phyloP scores from a whole-genome alignment of 2,888 invertebrate genomes.

The Mesorhabditis sp. region DNA sequence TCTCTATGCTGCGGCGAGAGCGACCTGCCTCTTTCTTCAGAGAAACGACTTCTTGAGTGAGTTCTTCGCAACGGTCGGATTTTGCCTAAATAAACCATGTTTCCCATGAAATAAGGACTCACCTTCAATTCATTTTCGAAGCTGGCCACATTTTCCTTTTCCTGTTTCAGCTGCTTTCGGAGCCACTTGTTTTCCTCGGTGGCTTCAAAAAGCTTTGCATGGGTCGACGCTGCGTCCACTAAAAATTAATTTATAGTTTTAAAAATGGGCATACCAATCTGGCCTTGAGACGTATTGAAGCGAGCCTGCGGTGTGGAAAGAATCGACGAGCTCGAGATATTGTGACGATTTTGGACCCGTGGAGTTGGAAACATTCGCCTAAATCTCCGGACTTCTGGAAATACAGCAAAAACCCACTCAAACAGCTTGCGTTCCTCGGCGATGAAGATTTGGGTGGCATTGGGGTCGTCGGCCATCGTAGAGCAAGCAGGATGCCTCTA shows the following conservation, averaged over 20 bases:
- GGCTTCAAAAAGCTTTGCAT: conserved; percentile 2
- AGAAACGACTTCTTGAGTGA: not conserved
- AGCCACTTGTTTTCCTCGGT: conserved; percentile 1
- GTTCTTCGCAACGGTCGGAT: not conserved
- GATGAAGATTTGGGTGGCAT: not conserved
- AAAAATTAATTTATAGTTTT: not conserved
- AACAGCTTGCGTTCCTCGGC: not conserved
- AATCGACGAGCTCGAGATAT: not conserved
- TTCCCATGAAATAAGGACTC: not conserved
- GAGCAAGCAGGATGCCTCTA: not conserved
- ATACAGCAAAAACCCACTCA: not conserved
- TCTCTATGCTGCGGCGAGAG: not conserved
- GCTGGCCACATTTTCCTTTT: not conserved
- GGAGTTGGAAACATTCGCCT: not conserved
- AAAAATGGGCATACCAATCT: too few species aligned
- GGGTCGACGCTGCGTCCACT: not conserved
- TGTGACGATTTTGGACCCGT: not conserved
- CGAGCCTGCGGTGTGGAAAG: not conserved
- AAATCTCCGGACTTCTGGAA: not conserved
- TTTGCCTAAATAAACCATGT: not conserved
- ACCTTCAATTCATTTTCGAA: not conserved
- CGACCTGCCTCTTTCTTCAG: not conserved
- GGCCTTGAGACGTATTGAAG: not conserved
- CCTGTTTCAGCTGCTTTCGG: not conserved
- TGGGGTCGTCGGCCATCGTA: not conserved